Base-by-base conservation (phyloP, 1,140 invertebrate species). In the Tetramorium alpestre region DNA sequence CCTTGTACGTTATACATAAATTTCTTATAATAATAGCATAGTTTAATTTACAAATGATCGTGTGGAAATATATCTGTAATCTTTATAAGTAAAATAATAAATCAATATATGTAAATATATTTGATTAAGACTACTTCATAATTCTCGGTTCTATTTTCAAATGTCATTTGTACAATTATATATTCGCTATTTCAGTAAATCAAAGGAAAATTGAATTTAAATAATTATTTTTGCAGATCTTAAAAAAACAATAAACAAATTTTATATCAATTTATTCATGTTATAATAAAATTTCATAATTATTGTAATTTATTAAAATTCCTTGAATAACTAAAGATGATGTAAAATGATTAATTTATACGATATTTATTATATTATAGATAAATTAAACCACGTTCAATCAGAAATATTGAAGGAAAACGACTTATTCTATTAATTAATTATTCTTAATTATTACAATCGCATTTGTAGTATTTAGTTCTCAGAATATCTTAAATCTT, bases 391-490 rank as follows among this genome's bases (percentile, higher is more conserved):
- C n/a, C n/a, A 4, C 56, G n/a, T 41, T 6, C 49, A 56, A 56
- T 28, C 22, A 10, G 28, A 67, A 11, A 44, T 69, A 5, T 56
- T 2, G 8, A 25, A 60, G 25, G 47, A 25, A 16, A 77, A 41
- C 13, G 5, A 22, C 3, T 62, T 54, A 38, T 33, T 56, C 5
- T 25, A 58, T 54, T 22, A n/a, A 78, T 8, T 47, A 41, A 33
- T 56, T 28, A 25, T 2, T 25, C 28, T 25, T 38, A 69, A 69
- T 54, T n/a, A 41, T 25, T 38, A 54, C 16, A 64, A 4, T 33
- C 33, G 33, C 33, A 33, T 80, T 54, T 25, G 33, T 13, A 28
- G 28, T 80, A 70, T 81, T 81, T 81, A 33, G 56, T 81, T 70
- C 64, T 44, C 33, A 6, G 33, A 70, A 44, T 70, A 81, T 70